Base-by-base conservation (phyloP, 2,888 invertebrate species). In the Xestia c-nigrum region DNA sequence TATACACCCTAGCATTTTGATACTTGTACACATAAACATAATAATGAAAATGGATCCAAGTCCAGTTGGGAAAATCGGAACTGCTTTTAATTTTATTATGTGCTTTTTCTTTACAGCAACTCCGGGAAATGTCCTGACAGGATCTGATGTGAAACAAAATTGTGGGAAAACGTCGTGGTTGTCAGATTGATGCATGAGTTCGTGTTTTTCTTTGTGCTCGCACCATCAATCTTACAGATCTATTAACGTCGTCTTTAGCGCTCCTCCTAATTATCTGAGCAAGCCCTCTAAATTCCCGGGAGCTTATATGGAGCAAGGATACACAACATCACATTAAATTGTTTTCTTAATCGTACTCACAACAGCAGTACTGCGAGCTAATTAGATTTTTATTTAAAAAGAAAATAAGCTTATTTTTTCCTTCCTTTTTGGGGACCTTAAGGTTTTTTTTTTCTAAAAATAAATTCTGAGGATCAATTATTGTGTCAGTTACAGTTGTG, bases 221-320 rank as follows among this genome's bases (percentile, higher is more conserved):
- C 87, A 87, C 90, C 94, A 94, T 94, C 94, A 94, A 94, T 94
- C 94, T 94, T 92, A 86, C 89, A 91, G 93, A 93, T 94, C 94
- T 94, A 94, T 94, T 94, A 94, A 93, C 94, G 94, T 93, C 94
- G 93, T 93, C 93, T 93, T 94, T 93, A 94, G 91, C 91, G 92
- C 89, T 89, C 88, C 89, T 91, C 91, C 94, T 94, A 94, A 94
- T 94, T 94, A 94, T 93, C 93, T 89, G 92, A 90, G 89, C 89
- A 89, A 92, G 90, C 92, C 91, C 91, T 91, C 87, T 89, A 82
- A 84, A 89, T 90, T 90, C 92, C 90, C 88, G 64, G 70, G 89
- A 89, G 91, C 88, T 91, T 91, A 87, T 81, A 84, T 83, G 86
- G 84, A 84, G 86, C 76, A 76, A 88, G 78, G 83, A 85, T 87